Evolutionary conservation across 2,888 invertebrate species (phyloP), one percentile per base, ranked within the genome.

Genomic region (Eretmocerus hayati): DNA sequence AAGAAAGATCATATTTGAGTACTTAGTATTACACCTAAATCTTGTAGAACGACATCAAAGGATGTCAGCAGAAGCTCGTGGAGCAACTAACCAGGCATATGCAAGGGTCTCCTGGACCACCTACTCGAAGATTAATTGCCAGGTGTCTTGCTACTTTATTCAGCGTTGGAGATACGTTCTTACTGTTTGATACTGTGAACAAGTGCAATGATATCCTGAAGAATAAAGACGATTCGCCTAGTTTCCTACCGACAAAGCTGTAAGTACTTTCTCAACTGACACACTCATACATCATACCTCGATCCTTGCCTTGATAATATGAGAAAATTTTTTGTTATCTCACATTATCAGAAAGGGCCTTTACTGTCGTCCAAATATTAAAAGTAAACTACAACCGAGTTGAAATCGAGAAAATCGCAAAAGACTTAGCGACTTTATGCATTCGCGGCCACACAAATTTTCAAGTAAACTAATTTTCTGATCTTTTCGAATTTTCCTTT

Each of bases 191-290:
- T 61, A 94, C 95, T 3, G 93, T 99, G 46, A 97, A 97, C 73
- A 89, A 90, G 61, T 97, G 97, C 75, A 99, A 97, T 76, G 97
- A 99, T 66, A 89, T 95, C 58, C 80, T 97, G 48, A 91, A 90
- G 73, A 91, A 90, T 61, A 95, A 94, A 70, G 97, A 99, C 77
- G 97, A 99, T 71, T 95, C 96, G 1, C 94, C 94, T 0, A 92
- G 91, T 60, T 94, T 91, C 72, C 77, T 96, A 57, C 90, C 94
- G 8, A 92, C 93, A 3, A 86, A 90, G 77, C 75, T 99, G 95
- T 96, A 76, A 87, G 58, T 39, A 54, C 51, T 42, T 37, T 26
- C 11, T 26, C n/a, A n/a, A n/a, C n/a, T n/a, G n/a, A n/a, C n/a
- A n/a, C n/a, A n/a, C n/a, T n/a, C n/a, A n/a, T n/a, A n/a, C n/a